Evolutionary conservation across 92 coral and sea anemone species (phyloP).

Genomic region (Scolanthus callimorphus): DNA sequence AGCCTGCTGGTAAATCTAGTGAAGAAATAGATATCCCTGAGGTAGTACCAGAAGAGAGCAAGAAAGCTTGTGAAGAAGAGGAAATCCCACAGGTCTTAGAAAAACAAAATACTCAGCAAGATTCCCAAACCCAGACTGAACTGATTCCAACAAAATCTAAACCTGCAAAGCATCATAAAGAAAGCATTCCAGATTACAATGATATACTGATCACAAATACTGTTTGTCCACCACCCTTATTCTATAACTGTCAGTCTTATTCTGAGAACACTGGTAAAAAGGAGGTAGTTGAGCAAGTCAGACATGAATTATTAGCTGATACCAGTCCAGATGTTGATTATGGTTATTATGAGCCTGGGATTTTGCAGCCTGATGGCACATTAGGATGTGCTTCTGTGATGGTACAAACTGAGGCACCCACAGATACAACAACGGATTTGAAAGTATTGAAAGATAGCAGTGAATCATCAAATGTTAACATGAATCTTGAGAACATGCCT

Average conservation of each 20-base stretch:
- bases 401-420: constrained; percentile 55
- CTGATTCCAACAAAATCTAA: constrained; percentile 29
- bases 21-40: neutral
- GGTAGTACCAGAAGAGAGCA: neutral
- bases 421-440: neutral
- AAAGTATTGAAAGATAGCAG: neutral
- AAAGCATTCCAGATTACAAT: constrained; percentile 22
- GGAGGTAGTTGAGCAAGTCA: constrained; percentile 1
- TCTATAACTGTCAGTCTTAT: constrained; percentile 46
- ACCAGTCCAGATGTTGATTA: neutral
- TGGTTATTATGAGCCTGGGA: constrained; percentile 45
- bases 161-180: constrained; percentile 6
- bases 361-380: constrained; percentile 46
- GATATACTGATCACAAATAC: constrained; percentile 75
- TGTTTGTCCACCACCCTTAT: constrained; percentile 91
- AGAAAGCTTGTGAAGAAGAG: neutral
- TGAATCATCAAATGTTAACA: neutral
- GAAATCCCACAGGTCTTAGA: too few species aligned
- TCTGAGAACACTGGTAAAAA: constrained; percentile 6
- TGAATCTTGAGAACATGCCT: constrained; percentile 46
- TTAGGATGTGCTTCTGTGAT: constrained; percentile 48
- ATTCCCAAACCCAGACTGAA: constrained; percentile 17
- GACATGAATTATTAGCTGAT: constrained; percentile 7
- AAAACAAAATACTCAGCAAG: neutral
- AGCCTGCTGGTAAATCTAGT: neutral